Evolutionary conservation across 1,140 invertebrate species (phyloP), one percentile per base, ranked within the genome.

Genomic region (Drosophila gunungcola): DNA sequence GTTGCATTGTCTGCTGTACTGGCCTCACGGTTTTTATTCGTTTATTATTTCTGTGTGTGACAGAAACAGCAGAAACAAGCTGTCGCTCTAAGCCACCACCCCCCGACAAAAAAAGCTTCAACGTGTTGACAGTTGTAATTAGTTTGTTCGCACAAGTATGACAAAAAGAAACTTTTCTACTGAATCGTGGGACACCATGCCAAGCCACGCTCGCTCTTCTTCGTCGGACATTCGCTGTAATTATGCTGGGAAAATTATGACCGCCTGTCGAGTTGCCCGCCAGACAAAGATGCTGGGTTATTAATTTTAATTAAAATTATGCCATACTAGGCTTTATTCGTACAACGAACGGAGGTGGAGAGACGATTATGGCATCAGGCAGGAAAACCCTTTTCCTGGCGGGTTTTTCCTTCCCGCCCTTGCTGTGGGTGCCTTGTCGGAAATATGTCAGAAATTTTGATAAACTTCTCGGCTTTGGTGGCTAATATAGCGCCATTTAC

Each of bases 251-350:
- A 79, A 80, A 88, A 88, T 89, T 83, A 88, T 89, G 79, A 49
- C 83, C 79, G 80, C 62, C 84, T 77, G 79, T 88, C 79, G 64
- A 46, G 60, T 57, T 86, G 82, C 64, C 83, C 78, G 75, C 60
- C 69, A 60, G 61, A 60, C 72, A 46, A 74, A 67, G 78, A 68
- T 73, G 65, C 64, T 69, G 70, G 78, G 83, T 83, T 88, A 88
- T 88, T 88, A 88, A 88, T 88, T 88, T 88, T 88, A 88, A 88
- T 88, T 88, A 88, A 88, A 88, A 89, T 88, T 89, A 89, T 83
- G 76, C 72, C 84, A 82, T 72, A 79, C 75, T 73, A 77, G 70
- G 79, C 76, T 67, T 52, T 69, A 45, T 53, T 76, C 54, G 27
- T 38, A 25, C 65, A 41, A 39, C n/a, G n/a, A 25, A 36, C 13